Percentiles rank a stretch among this genome's conserved stretches.
Conservation (phyloP, 64 coral and sea anemone genomes). For the Acropora yongei region DNA sequence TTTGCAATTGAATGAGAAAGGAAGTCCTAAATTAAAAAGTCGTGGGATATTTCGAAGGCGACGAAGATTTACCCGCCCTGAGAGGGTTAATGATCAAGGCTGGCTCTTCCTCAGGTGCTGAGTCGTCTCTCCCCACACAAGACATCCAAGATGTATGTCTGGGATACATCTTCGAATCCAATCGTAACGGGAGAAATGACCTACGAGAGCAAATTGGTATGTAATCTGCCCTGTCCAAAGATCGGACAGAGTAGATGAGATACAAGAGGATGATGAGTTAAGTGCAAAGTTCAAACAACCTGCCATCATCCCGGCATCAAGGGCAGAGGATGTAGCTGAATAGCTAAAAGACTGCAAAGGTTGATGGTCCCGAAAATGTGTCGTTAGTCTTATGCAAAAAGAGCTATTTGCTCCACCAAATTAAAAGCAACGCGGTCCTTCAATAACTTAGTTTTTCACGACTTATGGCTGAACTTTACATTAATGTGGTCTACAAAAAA, state of each 20-base stretch:
- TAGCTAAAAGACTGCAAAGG: neutral
- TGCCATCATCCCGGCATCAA: neutral
- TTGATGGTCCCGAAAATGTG: neutral
- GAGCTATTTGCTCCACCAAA: neutral
- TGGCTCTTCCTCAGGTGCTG: neutral
- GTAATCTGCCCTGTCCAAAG: neutral
- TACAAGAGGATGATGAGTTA: neutral
- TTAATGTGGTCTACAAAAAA: neutral
- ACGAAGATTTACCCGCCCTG: no score
- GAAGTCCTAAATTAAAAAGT: no score
- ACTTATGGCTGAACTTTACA: neutral
- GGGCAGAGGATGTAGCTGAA: neutral
- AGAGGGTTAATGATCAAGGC: neutral
- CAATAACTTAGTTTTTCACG: neutral
- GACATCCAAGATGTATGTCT: neutral
- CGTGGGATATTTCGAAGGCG: no score
- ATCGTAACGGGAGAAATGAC: neutral
- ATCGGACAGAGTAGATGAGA: neutral
- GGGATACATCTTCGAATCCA: neutral
- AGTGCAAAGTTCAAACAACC: neutral
- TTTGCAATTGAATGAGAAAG: no score
- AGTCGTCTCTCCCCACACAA: neutral
- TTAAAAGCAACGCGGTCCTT: neutral
- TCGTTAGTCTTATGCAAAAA: neutral
- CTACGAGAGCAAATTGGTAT: neutral